A percentile compares a stretch with the other conserved stretches of the same genome.
Conservation (phyloP, 2,888 invertebrate species). For the Therioaphis trifolii region DNA sequence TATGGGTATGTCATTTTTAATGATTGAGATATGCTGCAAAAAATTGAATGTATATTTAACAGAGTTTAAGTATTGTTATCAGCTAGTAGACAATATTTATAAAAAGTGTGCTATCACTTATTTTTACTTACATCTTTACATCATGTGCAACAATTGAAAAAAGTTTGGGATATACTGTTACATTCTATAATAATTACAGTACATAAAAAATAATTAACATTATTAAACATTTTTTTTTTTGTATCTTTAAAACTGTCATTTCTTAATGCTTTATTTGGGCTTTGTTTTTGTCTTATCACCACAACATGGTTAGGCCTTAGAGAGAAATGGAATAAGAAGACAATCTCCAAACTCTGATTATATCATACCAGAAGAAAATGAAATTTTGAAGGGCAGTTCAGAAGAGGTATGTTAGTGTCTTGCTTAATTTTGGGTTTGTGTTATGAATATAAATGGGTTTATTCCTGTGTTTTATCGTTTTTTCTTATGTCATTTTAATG, state of each 20-base stretch:
- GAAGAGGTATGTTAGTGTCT: constrained; percentile 57
- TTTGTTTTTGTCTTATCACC: constrained; percentile 60
- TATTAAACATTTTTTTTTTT: constrained; percentile 19
- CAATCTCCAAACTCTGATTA: constrained; percentile 36
- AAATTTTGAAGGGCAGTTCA: constrained; percentile 56
- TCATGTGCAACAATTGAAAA: no score
- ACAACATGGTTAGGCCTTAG: constrained; percentile 48
- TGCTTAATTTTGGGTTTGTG: constrained; percentile 53
- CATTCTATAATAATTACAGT: constrained; percentile 32
- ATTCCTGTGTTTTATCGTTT: constrained; percentile 27
- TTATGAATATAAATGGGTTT: constrained; percentile 40
- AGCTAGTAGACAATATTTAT: no score
- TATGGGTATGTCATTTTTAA: no score
- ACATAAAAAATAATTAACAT: constrained; percentile 21
- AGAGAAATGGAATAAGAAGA: constrained; percentile 56
- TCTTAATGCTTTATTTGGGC: constrained; percentile 60
- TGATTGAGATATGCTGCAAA: no score
- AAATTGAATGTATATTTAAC: no score
- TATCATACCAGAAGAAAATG: constrained; percentile 54
- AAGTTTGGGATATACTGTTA: background rate
- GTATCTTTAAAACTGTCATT: constrained; percentile 43
- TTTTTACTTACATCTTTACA: no score
- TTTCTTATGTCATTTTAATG: constrained; percentile 31
- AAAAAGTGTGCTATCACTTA: no score
- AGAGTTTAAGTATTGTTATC: no score